phyloP scores from a whole-genome alignment of 64 coral and sea anemone species.

The Acropora yongei region DNA sequence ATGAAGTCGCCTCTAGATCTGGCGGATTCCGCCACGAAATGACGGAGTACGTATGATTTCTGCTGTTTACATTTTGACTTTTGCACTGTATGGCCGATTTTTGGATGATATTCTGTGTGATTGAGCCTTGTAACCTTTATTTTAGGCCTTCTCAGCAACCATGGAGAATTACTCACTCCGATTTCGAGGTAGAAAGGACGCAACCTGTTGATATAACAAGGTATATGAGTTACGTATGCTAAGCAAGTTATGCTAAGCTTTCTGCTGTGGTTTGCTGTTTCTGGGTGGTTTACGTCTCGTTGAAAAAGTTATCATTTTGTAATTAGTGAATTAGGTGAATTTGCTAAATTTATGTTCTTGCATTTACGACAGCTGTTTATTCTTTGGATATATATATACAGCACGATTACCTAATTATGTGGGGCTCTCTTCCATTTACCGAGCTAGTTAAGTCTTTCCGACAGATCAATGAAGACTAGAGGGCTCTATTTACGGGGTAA shows the following conservation, averaged over 20 bases:
- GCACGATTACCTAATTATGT: no score
- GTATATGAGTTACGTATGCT: background rate
- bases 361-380: no score
- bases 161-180: slow-evolving; percentile 89
- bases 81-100: background rate
- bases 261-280: background rate
- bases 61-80: background rate
- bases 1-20: slow-evolving; percentile 3
- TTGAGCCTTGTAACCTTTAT: background rate
- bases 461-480: no score
- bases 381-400: no score
- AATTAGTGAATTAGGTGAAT: no score
- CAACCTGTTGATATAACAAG: slow-evolving; percentile 38
- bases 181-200: slow-evolving; percentile 61
- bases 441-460: no score
- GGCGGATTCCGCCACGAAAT: slow-evolving; percentile 2
- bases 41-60: background rate
- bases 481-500: no score
- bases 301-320: no score
- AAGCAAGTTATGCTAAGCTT: no score
- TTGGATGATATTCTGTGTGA: background rate
- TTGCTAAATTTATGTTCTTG: no score
- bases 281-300: no score
- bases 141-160: slow-evolving; percentile 42
- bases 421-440: no score